A percentile compares a stretch with the other conserved stretches of the same genome.
phyloP scores from a whole-genome alignment of 1,140 invertebrate species.

The Penaeus japonicus region DNA sequence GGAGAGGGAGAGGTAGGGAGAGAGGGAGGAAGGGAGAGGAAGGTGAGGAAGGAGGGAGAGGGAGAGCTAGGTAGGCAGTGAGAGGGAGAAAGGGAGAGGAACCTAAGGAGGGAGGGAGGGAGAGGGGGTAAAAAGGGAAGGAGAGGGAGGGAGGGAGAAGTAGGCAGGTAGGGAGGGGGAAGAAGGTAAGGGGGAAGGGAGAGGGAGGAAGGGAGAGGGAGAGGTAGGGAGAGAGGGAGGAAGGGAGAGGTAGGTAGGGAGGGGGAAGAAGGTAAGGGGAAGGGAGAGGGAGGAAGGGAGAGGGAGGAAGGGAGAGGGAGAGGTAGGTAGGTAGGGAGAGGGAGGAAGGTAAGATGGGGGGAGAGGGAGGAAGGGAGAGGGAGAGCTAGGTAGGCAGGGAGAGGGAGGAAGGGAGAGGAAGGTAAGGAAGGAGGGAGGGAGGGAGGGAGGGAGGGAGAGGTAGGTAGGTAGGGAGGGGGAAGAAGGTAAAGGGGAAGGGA shows the following conservation, averaged over 20 bases:
- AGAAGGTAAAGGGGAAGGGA: too few relatives aligned
- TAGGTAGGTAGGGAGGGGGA: too few relatives aligned
- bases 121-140: neutral
- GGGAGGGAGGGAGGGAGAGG: neutral
- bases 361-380: neutral
- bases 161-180: neutral
- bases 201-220: neutral
- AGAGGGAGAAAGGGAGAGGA: too few relatives aligned
- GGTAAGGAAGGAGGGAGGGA: neutral
- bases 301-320: neutral
- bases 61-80: too few relatives aligned
- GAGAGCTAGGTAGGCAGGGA: neutral
- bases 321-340: too few relatives aligned
- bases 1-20: neutral
- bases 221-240: too few relatives aligned
- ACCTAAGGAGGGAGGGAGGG: neutral
- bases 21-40: neutral
- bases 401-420: neutral
- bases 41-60: neutral
- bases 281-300: neutral
- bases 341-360: neutral
- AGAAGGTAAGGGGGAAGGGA: neutral
- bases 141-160: neutral
- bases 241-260: neutral
- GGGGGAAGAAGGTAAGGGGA: too few relatives aligned